Evolutionary conservation across 2,113 vertebrate genomes (phyloP).

Genomic region (Epinephelus lanceolatus): DNA sequence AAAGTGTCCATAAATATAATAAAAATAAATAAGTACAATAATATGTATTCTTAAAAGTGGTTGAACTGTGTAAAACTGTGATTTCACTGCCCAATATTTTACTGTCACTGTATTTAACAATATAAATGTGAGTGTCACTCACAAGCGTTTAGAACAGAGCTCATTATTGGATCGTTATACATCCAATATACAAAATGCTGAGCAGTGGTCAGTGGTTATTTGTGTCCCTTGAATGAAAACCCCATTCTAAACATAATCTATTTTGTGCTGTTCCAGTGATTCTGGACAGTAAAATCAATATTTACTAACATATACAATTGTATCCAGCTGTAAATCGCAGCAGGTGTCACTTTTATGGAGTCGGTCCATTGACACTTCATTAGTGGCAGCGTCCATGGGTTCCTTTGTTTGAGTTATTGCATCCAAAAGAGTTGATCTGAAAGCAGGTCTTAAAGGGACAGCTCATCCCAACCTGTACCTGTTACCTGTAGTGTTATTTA

Average conservation of each 20-base stretch:
- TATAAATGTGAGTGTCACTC: no score
- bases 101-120: no score
- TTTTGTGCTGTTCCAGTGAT: not conserved
- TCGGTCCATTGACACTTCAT: not conserved
- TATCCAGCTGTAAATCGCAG: slow-evolving; percentile 1
- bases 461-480: no score
- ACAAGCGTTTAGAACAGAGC: no score
- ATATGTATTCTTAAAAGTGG: no score
- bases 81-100: no score
- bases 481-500: no score
- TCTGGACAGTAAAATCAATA: slow-evolving; percentile 8
- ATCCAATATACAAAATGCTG: not conserved
- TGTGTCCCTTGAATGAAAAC: not conserved
- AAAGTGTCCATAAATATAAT: no score
- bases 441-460: not conserved
- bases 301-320: not conserved
- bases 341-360: slow-evolving; percentile 15
- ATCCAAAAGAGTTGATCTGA: not conserved
- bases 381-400: not conserved
- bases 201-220: not conserved
- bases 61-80: no score
- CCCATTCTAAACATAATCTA: not conserved
- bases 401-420: not conserved
- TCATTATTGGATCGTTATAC: not conserved
- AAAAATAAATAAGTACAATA: no score